Evolutionary conservation across 2,113 vertebrate genomes (phyloP), one percentile per base, ranked within the genome.

Genomic region (Formicarius rufipectus): DNA sequence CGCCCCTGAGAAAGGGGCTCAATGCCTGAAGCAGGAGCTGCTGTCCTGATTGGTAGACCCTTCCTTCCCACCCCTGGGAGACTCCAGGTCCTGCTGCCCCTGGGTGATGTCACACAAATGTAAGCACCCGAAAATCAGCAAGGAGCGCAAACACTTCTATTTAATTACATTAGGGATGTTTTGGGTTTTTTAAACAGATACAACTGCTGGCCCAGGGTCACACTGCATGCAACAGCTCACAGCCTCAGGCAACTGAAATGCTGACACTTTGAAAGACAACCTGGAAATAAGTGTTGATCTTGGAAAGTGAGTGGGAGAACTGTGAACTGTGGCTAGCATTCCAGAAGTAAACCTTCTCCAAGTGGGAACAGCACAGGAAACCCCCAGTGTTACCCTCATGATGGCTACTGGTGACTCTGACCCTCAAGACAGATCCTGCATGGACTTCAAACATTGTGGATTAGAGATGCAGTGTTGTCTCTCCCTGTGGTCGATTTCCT

Each of bases 221-320:
- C 24, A 6, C 47, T 18, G 16, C 52, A 40, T 35, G 22, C 53
- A 60, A 25, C 47, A 52, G 39, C 85, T 95, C 47, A 67, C 30
- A 64, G 82, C 50, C 66, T 20, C 22, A 22, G 52, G 84, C 47
- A 60, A 4, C n/a, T 2, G 9, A 52, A 72, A 76, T 10, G 23
- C 47, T 49, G 66, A 73, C 53, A 35, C 53, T 89, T 94, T 72
- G 69, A 93, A 80, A 91, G 69, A 74, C 62, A 76, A 4, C 37
- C 40, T 50, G 83, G 81, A 96, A 94, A 93, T 86, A 73, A 88
- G 93, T 88, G 37, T 10, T 72, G 76, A 56, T 88, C 68, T 47
- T 19, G 37, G 77, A 55, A 90, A 90, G 47, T 23, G 56, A 75
- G 80, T 59, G 76, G 52, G 59, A 90, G 91, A 67, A 71, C 27